Percentiles rank a stretch among this genome's conserved stretches.
Conservation (phyloP, 2,888 invertebrate species). For the Tethea ocularis region DNA sequence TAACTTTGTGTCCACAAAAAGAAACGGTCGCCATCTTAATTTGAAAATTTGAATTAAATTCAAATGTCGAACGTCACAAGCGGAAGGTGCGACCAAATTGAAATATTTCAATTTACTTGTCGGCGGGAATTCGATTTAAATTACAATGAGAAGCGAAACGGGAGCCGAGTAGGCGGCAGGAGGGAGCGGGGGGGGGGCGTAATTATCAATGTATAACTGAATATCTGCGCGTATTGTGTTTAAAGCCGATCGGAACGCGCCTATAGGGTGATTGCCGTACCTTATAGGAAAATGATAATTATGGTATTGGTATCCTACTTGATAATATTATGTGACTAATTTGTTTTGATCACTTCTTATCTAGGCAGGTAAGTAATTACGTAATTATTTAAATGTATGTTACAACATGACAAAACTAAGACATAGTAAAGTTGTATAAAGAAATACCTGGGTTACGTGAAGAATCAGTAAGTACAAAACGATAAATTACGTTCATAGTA, state of each 20-base stretch:
- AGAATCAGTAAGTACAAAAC: neutral
- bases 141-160: constrained; percentile 69
- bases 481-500: neutral
- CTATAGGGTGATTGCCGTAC: constrained; percentile 8
- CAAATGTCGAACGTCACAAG: constrained; percentile 53
- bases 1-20: constrained; percentile 19
- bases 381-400: no score
- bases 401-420: no score
- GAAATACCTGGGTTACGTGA: no score
- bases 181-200: constrained; percentile 32
- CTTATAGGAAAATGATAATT: no score
- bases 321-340: no score
- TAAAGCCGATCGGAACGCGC: constrained; percentile 18
- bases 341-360: no score
- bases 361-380: no score
- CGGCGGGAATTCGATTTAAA: constrained; percentile 81
- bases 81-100: constrained; percentile 74
- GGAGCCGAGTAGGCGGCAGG: constrained; percentile 19
- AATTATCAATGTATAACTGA: constrained; percentile 78
- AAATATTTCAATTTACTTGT: constrained; percentile 82
- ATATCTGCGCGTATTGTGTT: constrained; percentile 59
- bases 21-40: constrained; percentile 57
- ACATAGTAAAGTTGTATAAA: no score
- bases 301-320: no score
- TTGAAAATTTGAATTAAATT: constrained; percentile 57